Evolutionary conservation across 2,797 vertebrate genomes (phyloP).

Genomic region (Darevskia mixta): DNA sequence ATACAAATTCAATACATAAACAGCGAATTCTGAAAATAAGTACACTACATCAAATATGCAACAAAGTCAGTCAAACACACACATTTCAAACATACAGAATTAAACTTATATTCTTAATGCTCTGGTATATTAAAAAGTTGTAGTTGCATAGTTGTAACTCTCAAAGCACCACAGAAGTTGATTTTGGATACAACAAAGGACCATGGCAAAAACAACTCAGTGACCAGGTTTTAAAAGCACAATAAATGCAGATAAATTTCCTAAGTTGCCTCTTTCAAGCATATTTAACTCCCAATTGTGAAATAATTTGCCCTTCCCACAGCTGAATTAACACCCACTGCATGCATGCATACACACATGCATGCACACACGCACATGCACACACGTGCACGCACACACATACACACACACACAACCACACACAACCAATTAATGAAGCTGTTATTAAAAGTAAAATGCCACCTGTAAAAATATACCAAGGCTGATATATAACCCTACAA

Average conservation of each 20-base stretch:
- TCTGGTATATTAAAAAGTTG: not conserved
- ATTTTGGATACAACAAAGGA: not conserved
- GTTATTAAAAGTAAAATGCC: slow-evolving; percentile 1
- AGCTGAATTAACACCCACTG: not conserved
- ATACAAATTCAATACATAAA: not conserved
- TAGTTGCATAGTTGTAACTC: not conserved
- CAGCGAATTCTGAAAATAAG: not conserved
- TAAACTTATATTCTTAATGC: not conserved
- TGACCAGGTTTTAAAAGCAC: not conserved
- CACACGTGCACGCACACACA: too few relatives aligned
- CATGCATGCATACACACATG: too few relatives aligned
- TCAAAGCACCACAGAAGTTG: not conserved
- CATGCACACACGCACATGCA: too few relatives aligned
- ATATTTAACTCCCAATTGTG: not conserved
- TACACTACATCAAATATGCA: accelerated
- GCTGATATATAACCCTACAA: not conserved
- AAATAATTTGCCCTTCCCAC: not conserved
- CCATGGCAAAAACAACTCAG: not conserved
- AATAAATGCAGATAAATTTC: not conserved
- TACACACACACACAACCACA: not conserved
- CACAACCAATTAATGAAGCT: slow-evolving; percentile 15
- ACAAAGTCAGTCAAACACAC: not conserved
- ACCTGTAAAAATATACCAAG: not conserved
- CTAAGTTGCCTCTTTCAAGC: not conserved
- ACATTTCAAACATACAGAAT: not conserved